Evolutionary conservation across 2,797 vertebrate species (phyloP), one percentile per base, ranked within the genome.

Genomic region (Anguilla marmorata): DNA sequence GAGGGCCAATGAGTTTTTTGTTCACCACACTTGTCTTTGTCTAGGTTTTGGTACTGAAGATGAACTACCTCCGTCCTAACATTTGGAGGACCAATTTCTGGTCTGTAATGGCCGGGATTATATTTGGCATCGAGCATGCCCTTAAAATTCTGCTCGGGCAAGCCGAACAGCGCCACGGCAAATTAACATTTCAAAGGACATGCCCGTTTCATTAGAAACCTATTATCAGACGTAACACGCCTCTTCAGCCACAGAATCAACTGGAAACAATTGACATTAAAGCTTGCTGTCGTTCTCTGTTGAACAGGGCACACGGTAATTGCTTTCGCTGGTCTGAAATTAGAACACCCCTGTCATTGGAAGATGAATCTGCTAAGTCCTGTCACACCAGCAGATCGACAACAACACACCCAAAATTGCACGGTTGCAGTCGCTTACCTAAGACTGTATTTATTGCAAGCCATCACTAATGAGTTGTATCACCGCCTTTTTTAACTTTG

Each of bases 251-350:
- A 74, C 30, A 74, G n/a, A 74, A 33, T 30, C 27, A 30, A 33
- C 33, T 27, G 9, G 12, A 30, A 74, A 74, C 30, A 74, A 74
- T 33, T 30, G 69, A 30, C 69, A 30, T 74, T 74, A 74, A 66
- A 66, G 27, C 27, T 30, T 30, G 14, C 9, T 74, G 8, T 33
- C 33, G 27, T 33, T 11, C 69, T 30, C 69, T 30, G 30, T 14
- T 74, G 69, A 74, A 74, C 12, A 2, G 7, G 30, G 69, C 30
- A 30, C 33, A 27, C 9, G 69, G 9, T 30, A 33, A 30, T 74
- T 74, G 69, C 69, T 74, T 74, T 33, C 69, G 33, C 69, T 74
- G 69, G 69, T 74, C 69, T 74, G 16, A 74, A 74, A 74, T 74
- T 9, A 33, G 69, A 30, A 24, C 8, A 11, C 30, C n/a, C 11